Conservation (phyloP, 53 echinoderm and acorn worm species). For the Astropecten irregularis region DNA sequence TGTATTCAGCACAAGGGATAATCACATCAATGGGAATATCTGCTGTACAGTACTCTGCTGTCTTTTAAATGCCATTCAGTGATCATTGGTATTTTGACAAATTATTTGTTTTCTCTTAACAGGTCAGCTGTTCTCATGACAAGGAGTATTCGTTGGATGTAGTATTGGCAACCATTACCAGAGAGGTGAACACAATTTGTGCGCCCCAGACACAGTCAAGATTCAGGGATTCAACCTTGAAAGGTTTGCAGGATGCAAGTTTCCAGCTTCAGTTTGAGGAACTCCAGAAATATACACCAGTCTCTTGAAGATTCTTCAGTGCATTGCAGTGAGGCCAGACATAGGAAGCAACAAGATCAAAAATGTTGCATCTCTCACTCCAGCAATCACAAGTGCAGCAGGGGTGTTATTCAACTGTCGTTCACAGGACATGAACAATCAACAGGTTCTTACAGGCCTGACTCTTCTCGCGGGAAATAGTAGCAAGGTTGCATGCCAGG, state of each 20-base stretch:
- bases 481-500: not conserved
- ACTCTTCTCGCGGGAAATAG: conserved; percentile 17
- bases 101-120: too few relatives aligned
- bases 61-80: too few relatives aligned
- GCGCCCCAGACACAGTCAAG: not conserved
- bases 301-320: not conserved
- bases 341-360: conserved; percentile 17
- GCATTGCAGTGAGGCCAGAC: not conserved
- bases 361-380: not conserved
- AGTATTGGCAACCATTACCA: too few relatives aligned
- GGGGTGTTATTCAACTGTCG: conserved; percentile 29
- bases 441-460: conserved; percentile 27
- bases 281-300: conserved; percentile 3
- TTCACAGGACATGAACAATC: conserved; percentile 18
- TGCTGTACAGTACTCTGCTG: too few relatives aligned
- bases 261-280: not conserved
- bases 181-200: too few relatives aligned
- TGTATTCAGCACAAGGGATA: too few relatives aligned
- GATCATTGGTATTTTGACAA: too few relatives aligned
- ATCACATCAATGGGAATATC: too few relatives aligned
- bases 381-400: conserved; percentile 24
- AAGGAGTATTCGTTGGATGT: too few relatives aligned
- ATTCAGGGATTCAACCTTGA: conserved; percentile 22
- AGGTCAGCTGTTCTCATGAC: too few relatives aligned
- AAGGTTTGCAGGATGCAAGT: not conserved